These are phyloP conservation scores for Sapayoa aenigma DNA, from an alignment of 2,113 vertebrate genomes.

Conservation along the genomic window DNA sequence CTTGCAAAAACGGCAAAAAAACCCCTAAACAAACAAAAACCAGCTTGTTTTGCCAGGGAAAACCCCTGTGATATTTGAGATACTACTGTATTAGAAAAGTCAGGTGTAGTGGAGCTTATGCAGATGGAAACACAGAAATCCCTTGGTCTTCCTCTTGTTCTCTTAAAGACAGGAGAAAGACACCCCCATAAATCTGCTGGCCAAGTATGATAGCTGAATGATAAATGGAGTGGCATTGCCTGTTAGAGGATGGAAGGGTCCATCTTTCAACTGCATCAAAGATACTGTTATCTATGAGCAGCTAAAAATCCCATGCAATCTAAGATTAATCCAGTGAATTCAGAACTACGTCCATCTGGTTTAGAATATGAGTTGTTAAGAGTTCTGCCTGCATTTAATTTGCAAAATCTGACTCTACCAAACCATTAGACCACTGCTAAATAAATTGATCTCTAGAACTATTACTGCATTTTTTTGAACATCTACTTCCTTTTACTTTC, in stretches of 20 bases:
- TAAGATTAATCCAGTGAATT: not conserved
- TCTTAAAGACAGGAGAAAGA: not conserved
- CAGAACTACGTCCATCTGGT: not conserved
- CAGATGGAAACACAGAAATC: not conserved
- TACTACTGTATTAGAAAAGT: no score
- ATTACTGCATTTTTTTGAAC: not conserved
- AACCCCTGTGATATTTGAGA: no score
- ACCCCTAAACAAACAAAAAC: no score
- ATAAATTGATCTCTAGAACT: not conserved
- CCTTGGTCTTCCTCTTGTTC: not conserved
- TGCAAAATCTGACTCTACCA: not conserved
- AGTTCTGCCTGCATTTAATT: not conserved
- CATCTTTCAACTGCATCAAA: not conserved
- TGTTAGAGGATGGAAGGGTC: not conserved
- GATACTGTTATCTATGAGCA: accelerated
- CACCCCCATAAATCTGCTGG: not conserved
- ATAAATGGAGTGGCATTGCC: not conserved
- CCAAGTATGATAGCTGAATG: not conserved
- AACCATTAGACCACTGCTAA: not conserved
- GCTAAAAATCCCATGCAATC: not conserved
- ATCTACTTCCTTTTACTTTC: not conserved
- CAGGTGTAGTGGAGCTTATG: not conserved
- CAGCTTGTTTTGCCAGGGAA: no score
- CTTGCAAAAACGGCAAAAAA: no score
- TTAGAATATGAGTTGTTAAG: not conserved